Evolutionary conservation across 2,113 vertebrate species (phyloP).

Genomic region (Tricholaema leucomelas): DNA sequence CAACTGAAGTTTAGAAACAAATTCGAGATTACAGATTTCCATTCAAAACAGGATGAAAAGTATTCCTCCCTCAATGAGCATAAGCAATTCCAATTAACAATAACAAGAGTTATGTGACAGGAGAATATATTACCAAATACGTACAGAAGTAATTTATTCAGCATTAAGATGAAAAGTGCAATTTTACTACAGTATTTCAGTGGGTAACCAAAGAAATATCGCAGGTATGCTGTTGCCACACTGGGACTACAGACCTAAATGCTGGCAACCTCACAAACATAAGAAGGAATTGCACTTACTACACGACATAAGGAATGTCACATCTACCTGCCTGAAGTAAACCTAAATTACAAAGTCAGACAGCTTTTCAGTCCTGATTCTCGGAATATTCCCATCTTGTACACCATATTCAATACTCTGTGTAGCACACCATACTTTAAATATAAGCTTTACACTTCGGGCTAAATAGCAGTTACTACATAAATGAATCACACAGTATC

Average conservation of each 20-base stretch:
- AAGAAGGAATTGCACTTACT: neutral
- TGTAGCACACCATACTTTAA: neutral
- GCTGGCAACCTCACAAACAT: neutral
- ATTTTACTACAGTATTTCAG: neutral
- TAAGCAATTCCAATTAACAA: slow-evolving; percentile 72
- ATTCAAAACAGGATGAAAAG: slow-evolving; percentile 66
- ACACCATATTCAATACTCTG: neutral
- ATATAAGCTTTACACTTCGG: neutral
- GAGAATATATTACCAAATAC: slow-evolving; percentile 50
- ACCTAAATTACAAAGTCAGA: neutral
- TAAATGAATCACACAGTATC: neutral
- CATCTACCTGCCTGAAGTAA: neutral
- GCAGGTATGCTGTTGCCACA: neutral
- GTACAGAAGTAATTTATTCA: slow-evolving; percentile 54
- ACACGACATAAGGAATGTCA: neutral
- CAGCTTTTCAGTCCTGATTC: neutral
- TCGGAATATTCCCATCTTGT: neutral
- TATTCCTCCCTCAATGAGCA: slow-evolving; percentile 69
- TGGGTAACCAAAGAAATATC: neutral
- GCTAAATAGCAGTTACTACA: neutral
- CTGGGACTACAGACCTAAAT: neutral
- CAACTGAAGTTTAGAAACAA: slow-evolving; percentile 77
- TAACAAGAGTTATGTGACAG: slow-evolving; percentile 65
- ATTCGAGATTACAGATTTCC: slow-evolving; percentile 75
- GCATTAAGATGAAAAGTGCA: neutral